These are phyloP conservation scores for Smithornis capensis DNA, from an alignment of 2,113 vertebrate species.

Conservation along the genomic window DNA sequence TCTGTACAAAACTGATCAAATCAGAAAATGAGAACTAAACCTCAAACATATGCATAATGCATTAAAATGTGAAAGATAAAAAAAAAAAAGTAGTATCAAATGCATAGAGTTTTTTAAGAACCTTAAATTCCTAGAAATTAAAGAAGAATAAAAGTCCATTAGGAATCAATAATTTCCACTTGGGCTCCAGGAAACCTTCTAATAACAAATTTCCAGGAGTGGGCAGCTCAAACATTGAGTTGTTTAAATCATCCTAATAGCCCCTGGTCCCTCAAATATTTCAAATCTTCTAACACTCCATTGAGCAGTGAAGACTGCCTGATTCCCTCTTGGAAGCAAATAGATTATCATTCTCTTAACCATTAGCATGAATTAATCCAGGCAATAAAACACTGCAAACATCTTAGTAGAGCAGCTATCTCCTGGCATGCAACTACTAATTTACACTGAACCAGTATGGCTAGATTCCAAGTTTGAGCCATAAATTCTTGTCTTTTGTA, in stretches of 20 bases:
- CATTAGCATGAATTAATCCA: constrained; percentile 53
- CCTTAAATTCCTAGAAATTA: not conserved
- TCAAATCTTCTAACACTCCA: constrained; percentile 1
- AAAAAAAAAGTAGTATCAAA: not conserved
- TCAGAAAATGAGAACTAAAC: not conserved
- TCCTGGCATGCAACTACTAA: not conserved
- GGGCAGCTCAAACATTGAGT: not conserved
- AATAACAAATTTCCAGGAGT: not conserved
- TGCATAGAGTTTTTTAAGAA: not conserved
- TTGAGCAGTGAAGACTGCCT: constrained; percentile 2
- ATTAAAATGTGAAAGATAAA: not conserved
- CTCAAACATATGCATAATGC: not conserved
- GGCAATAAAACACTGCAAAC: constrained; percentile 31
- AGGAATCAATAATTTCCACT: not conserved
- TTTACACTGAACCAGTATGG: constrained; percentile 3
- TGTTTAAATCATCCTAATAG: not conserved
- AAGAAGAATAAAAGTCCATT: not conserved
- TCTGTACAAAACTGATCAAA: not conserved
- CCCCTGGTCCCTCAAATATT: not conserved
- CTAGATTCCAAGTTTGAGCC: constrained; percentile 1
- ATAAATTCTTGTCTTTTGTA: constrained; percentile 15
- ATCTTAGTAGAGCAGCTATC: not conserved
- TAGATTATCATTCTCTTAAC: constrained; percentile 34
- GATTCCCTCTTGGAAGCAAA: constrained; percentile 19
- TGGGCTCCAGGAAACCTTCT: not conserved